Conservation (phyloP, 2,113 vertebrate genomes). For the Butorides virescens region DNA sequence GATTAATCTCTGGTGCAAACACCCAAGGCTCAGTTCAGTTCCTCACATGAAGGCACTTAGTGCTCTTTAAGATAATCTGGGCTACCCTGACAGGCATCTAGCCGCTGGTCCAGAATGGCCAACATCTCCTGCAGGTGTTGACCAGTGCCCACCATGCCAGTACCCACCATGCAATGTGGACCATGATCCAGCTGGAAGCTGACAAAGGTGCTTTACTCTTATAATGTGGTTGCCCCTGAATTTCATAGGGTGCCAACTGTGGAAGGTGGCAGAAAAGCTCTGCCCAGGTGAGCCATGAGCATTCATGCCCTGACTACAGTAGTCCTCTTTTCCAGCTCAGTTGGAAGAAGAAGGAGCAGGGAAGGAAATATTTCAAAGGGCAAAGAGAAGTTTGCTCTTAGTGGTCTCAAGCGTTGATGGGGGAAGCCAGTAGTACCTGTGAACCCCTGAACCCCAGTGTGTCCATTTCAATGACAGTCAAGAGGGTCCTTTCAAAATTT, state of each 20-base stretch:
- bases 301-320: background rate
- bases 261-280: background rate
- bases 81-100: background rate
- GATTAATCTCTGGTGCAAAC: background rate
- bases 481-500: background rate
- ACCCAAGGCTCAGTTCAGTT: background rate
- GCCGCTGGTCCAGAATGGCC: background rate
- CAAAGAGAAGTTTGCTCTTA: background rate
- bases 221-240: background rate
- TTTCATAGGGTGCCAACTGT: background rate
- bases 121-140: background rate
- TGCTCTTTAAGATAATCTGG: background rate
- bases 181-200: background rate
- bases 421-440: background rate
- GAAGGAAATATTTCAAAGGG: background rate
- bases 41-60: background rate
- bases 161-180: background rate
- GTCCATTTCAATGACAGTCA: background rate
- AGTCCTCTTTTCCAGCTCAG: background rate
- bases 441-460: background rate
- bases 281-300: background rate
- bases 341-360: background rate
- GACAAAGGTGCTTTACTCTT: background rate
- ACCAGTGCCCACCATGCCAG: background rate
- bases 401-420: background rate